Base-by-base conservation (phyloP, 2,888 invertebrate species). In the Pachliopta kotzebuea region DNA sequence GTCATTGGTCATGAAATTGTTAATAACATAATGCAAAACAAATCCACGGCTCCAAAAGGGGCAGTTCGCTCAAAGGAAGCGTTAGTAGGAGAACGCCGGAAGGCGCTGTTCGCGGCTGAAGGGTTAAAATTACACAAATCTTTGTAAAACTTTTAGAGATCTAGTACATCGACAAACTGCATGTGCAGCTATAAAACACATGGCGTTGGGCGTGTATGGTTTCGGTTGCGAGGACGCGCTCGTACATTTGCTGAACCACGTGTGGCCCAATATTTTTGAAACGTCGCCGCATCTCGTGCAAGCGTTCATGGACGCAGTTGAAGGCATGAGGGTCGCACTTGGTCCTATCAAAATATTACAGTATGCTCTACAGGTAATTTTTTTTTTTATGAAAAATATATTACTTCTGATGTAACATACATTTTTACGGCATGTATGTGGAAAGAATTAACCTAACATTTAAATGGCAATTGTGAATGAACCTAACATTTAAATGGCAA, bases 231-330 rank as follows among this genome's bases (percentile, higher is more conserved):
- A 99, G 85, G 99, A 99, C 84, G 99, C 99, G 0, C 92, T 99
- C 7, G 95, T 98, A 53, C 99, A 99, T 92, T 92, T 99, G 56
- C 91, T 99, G 67, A 99, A 99, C 89, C 98, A 99, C 83, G 99
- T 99, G 26, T 99, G 99, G 99, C 99, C 99, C 17, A 99, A 99
- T 85, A 98, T 99, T 72, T 99, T 99, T 81, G 99, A 99, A 92
- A 99, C 99, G 0, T 99, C 99, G 18, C 99, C 99, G 20, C 99
- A 99, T 94, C 95, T 99, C 71, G 99, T 99, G 26, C 99, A 99
- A 89, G 99, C 99, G 0, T 99, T 99, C 87, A 99, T 99, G 97
- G 99, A 99, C 78, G 96, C 99, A 6, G 97, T 99, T 7, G 99
- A 99, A 85, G 99, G 99, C 18, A 94, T 99, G 92, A 90, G 99